Conservation (phyloP, 2,113 vertebrate species). For the Ceyx cyanopectus region DNA sequence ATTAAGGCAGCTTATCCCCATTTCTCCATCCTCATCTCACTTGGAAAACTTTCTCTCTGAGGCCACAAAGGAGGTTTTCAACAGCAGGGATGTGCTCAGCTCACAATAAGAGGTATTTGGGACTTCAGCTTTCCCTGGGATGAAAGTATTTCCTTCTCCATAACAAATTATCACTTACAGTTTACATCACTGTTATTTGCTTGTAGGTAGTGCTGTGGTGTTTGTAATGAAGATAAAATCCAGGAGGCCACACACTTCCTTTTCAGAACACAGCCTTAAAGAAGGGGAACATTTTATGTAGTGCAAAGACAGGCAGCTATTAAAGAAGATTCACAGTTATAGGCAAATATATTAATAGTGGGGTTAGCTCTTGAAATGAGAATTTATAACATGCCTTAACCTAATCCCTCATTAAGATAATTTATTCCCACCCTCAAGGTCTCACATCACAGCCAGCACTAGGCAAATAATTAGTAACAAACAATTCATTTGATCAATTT, state of each 20-base stretch:
- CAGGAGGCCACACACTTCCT: not conserved
- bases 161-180: not conserved
- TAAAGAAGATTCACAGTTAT: slow-evolving; percentile 65
- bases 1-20: not conserved
- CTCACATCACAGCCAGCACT: slow-evolving; percentile 61
- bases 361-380: slow-evolving; percentile 59
- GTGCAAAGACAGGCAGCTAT: slow-evolving; percentile 31
- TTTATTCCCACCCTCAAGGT: slow-evolving; percentile 69
- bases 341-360: slow-evolving; percentile 52
- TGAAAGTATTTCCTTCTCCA: not conserved
- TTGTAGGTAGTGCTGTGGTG: not conserved
- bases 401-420: slow-evolving; percentile 73
- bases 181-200: not conserved
- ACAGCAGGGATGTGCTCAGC: not conserved
- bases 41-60: not conserved
- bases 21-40: not conserved
- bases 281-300: not conserved
- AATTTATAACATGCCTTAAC: slow-evolving; percentile 60
- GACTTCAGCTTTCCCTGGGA: not conserved
- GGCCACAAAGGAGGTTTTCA: not conserved
- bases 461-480: slow-evolving; percentile 72
- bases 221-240: not conserved
- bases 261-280: not conserved
- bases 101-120: not conserved
- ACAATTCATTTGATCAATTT: slow-evolving; percentile 65